Evolutionary conservation across 2,888 invertebrate species (phyloP), one percentile per base, ranked within the genome.

Genomic region (Eristalis tenax): DNA sequence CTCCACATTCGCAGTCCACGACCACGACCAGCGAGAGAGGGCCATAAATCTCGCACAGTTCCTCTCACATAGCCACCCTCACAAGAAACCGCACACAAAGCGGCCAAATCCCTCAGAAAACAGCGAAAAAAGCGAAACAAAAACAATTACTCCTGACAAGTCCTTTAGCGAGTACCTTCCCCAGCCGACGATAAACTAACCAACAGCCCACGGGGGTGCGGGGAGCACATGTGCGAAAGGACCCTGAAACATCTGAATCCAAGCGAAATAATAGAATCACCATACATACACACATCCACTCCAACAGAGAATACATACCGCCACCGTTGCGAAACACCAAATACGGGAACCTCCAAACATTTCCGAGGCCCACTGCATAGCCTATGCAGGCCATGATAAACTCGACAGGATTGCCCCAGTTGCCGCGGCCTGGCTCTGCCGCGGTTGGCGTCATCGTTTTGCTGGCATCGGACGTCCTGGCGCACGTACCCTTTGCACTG

Each of bases 301-400:
- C 66, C 8, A 32, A 32, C 32, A 32, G 5, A 28, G 23, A 15
- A 38, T 80, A 88, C 89, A 79, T 88, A 89, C 89, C 89, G 79
- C 89, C 89, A 32, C 90, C 89, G 75, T 89, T 90, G 23, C 90
- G 89, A 83, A 89, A 90, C 8, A 89, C 90, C 38, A 90, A 75
- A 88, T 90, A 88, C 57, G 90, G 90, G 84, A 90, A 90, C 75
- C 90, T 84, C 90, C 90, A 90, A 82, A 90, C 88, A 81, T 90
- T 90, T n/a, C 90, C 90, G 26, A 90, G 82, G 66, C 90, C 90
- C 57, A 90, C 88, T 71, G 90, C 90, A 89, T 90, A 90, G 40
- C 89, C 89, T 63, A 90, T 68, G 77, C 90, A 90, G 10, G 90
- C 89, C 43, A 90, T 83, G 64, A 89, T 77, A 76, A 90, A 90